These are phyloP conservation scores for Maylandia zebra DNA, from an alignment of 2,113 vertebrate genomes.

Conservation along the genomic window DNA sequence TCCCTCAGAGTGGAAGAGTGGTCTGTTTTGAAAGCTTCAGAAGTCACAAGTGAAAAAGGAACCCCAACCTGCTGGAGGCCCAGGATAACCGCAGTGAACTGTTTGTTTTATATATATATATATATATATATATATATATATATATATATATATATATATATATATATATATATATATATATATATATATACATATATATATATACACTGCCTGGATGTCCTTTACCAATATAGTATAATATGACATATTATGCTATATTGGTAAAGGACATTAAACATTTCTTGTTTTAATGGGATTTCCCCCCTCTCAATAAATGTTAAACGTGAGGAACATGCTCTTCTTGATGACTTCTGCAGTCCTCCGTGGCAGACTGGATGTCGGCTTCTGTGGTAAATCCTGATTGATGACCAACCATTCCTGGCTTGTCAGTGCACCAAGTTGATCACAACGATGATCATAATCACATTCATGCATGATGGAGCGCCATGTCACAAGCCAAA, in stretches of 20 bases:
- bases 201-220: not conserved
- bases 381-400: not conserved
- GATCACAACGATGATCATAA: not conserved
- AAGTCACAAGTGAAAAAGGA: constrained; percentile 43
- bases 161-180: accelerated
- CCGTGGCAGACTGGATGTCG: not conserved
- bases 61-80: constrained; percentile 17
- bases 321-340: too few species aligned
- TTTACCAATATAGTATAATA: too few species aligned
- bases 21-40: constrained; percentile 34
- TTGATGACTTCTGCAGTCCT: too few species aligned
- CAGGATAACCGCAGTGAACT: not conserved
- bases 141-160: accelerated
- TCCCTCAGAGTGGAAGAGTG: constrained; percentile 17
- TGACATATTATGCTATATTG: too few species aligned
- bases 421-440: not conserved
- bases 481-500: not conserved
- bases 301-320: too few species aligned
- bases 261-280: too few species aligned
- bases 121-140: accelerated
- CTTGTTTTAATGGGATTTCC: too few species aligned
- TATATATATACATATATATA: accelerated
- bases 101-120: not conserved
- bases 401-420: not conserved
- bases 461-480: not conserved